Conservation (phyloP, 2,113 vertebrate species). For the Aramus guarauna region DNA sequence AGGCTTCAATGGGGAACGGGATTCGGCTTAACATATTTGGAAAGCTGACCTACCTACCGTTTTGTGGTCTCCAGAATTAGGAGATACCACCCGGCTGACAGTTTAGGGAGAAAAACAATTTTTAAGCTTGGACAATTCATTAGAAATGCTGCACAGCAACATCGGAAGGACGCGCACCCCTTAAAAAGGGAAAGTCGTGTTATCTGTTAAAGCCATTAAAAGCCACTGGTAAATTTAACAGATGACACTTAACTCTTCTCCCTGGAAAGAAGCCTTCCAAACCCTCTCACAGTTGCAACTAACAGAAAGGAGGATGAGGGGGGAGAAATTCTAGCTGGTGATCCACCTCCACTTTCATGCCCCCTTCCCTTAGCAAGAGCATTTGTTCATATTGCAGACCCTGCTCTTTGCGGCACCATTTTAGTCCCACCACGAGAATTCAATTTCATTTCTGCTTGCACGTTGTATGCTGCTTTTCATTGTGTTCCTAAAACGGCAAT, state of each 20-base stretch:
- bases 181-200: background rate
- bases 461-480: background rate
- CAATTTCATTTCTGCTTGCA: background rate
- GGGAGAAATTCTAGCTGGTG: background rate
- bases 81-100: background rate
- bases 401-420: background rate
- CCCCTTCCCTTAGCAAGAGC: background rate
- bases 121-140: rapidly evolving
- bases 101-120: background rate
- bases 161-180: background rate
- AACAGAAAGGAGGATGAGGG: background rate
- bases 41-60: background rate
- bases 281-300: background rate
- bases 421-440: background rate
- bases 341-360: background rate
- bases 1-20: background rate
- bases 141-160: background rate
- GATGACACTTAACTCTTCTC: background rate
- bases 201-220: background rate
- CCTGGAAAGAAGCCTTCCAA: background rate
- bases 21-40: background rate
- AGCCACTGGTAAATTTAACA: background rate
- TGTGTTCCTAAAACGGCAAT: background rate
- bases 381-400: rapidly evolving
- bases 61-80: background rate